These are phyloP conservation scores for Mareca penelope DNA, from an alignment of 2,797 vertebrate species.

Conservation along the genomic window DNA sequence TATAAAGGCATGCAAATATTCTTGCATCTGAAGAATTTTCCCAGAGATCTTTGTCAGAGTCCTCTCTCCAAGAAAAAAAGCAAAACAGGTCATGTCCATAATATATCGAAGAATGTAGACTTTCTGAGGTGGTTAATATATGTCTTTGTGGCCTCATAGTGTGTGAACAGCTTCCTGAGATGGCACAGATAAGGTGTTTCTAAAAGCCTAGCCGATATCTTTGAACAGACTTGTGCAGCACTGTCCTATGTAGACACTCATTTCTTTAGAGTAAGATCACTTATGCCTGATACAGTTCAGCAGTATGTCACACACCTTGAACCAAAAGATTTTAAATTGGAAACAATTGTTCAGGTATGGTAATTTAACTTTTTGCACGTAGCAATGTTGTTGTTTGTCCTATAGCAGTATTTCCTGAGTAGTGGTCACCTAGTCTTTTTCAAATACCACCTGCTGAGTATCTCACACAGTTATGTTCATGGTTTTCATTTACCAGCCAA, in stretches of 20 bases:
- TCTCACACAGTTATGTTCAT: background rate
- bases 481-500: background rate
- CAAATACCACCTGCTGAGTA: background rate
- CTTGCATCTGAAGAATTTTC: background rate
- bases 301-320: background rate
- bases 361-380: background rate
- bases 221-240: background rate
- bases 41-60: background rate
- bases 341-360: background rate
- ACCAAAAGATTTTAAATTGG: background rate
- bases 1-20: background rate
- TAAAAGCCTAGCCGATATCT: background rate
- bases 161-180: background rate
- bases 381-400: background rate
- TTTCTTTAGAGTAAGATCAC: background rate
- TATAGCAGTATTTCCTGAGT: background rate
- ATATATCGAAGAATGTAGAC: background rate
- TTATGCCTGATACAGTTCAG: accelerated
- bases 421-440: accelerated
- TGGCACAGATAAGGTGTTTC: background rate
- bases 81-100: background rate
- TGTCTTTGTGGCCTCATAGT: background rate
- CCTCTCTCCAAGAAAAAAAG: background rate
- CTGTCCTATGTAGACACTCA: accelerated
- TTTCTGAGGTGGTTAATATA: background rate